A percentile compares a stretch with the other conserved stretches of the same genome.
phyloP scores from a whole-genome alignment of 2,888 invertebrate genomes.

The Thalpophila matura region DNA sequence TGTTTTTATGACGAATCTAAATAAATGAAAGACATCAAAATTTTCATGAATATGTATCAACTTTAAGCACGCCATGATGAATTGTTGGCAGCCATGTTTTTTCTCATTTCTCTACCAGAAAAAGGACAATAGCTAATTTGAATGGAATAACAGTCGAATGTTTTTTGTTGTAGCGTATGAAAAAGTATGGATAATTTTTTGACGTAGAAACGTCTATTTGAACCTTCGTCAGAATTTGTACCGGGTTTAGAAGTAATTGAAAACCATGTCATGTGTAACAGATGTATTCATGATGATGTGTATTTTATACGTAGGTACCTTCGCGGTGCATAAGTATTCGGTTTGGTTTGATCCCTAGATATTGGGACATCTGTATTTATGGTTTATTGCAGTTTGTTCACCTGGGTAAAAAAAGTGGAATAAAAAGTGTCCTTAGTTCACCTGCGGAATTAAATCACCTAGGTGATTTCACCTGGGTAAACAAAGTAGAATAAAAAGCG shows the following conservation, averaged over 20 bases:
- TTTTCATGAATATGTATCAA: slow-evolving; percentile 51
- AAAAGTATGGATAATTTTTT: slow-evolving; percentile 27
- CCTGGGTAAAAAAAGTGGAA: too few relatives aligned
- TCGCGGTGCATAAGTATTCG: too few relatives aligned
- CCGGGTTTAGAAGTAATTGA: slow-evolving; percentile 24
- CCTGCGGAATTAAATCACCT: too few relatives aligned
- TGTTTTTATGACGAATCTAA: slow-evolving; percentile 22
- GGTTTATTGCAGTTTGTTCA: too few relatives aligned
- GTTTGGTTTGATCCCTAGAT: too few relatives aligned
- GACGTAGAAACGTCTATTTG: not conserved
- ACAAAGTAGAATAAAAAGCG: too few relatives aligned
- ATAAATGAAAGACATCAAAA: slow-evolving; percentile 27
- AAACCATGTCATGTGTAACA: slow-evolving; percentile 16
- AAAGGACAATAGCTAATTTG: slow-evolving; percentile 46
- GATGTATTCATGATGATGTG: too few relatives aligned
- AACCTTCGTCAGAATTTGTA: slow-evolving; percentile 33
- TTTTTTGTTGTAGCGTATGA: slow-evolving; percentile 13
- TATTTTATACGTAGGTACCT: too few relatives aligned
- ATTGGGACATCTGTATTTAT: too few relatives aligned
- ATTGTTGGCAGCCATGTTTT: slow-evolving; percentile 40
- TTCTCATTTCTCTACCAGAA: slow-evolving; percentile 25
- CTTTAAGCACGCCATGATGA: slow-evolving; percentile 36
- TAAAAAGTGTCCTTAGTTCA: too few relatives aligned
- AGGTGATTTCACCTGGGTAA: too few relatives aligned
- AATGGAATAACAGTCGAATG: slow-evolving; percentile 28